Base-by-base conservation (phyloP, 2,797 vertebrate species). In the Aselliscus stoliczkanus region DNA sequence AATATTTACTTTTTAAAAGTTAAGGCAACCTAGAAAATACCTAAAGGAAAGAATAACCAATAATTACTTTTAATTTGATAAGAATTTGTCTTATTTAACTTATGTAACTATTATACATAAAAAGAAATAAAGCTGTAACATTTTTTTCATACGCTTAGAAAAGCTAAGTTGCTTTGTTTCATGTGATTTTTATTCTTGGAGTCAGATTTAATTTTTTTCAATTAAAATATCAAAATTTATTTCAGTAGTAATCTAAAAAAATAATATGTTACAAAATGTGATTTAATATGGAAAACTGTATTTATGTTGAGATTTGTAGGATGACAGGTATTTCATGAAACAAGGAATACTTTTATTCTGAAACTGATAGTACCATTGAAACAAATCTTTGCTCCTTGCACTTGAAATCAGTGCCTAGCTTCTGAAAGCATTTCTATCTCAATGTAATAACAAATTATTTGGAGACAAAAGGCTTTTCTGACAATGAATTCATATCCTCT, bases 271-370 rank as follows among this genome's bases (percentile, higher is more conserved):
- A 67, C 2, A 93, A 90, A 79, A 69, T 90, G 7, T 93, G 54
- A 80, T 34, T 84, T 87, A 76, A 89, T 70, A 81, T 82, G 10
- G 85, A 86, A 94, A n/a, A 15, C 60, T 77, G 0, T 64, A 58
- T 93, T 89, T 92, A 83, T n/a, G 29, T 72, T 95, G 65, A 83
- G 42, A 47, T 88, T 90, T 85, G 18, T 81, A 88, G 90, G 21
- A 88, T 14, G 29, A 65, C 23, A 93, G 2, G 84, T 87, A 44
- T 79, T 96, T 86, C 17, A 87, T 75, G 23, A 81, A 92, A 85
- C 27, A 84, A 88, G 58, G 37, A 92, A 62, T 93, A 67, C 70
- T 69, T 60, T 12, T 21, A 73, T 93, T 93, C 34, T 37, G 50
- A 87, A 60, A 73, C 58, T 83, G 64, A 52, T 62, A 73, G 12